Conservation (phyloP, 2,888 invertebrate species). For the Trachelus troglodyta region DNA sequence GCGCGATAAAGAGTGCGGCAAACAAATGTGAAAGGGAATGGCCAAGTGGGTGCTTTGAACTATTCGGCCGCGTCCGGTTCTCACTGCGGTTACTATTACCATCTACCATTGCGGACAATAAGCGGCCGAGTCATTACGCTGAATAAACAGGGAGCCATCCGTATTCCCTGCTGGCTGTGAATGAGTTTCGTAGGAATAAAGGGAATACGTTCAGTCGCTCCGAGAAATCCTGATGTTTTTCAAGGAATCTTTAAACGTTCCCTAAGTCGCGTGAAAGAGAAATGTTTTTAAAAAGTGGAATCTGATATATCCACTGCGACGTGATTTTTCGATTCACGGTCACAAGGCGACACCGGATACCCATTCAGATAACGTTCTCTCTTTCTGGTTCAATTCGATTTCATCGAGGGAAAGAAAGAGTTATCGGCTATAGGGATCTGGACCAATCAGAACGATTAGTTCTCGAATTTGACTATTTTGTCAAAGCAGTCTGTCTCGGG, state of each 20-base stretch:
- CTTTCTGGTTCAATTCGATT: too few relatives aligned
- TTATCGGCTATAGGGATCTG: too few relatives aligned
- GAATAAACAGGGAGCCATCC: constrained; percentile 50
- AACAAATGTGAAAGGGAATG: constrained; percentile 63
- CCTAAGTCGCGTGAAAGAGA: too few relatives aligned
- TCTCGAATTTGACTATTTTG: too few relatives aligned
- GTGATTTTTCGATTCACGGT: too few relatives aligned
- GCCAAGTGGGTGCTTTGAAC: constrained; percentile 43
- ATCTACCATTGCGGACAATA: constrained; percentile 35
- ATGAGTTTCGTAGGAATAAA: background rate
- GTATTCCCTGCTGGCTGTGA: background rate
- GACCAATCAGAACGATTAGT: too few relatives aligned
- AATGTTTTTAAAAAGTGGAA: too few relatives aligned
- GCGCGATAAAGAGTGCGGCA: constrained; percentile 64
- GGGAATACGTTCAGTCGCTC: background rate
- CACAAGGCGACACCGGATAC: too few relatives aligned
- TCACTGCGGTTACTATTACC: constrained; percentile 10
- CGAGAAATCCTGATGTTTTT: background rate
- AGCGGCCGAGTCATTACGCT: constrained; percentile 54
- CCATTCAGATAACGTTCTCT: too few relatives aligned
- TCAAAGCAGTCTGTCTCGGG: too few relatives aligned
- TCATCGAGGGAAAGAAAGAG: too few relatives aligned
- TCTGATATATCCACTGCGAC: too few relatives aligned
- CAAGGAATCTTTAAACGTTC: background rate
- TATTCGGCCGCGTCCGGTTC: constrained; percentile 21